A percentile compares a stretch with the other conserved stretches of the same genome.
Evolutionary conservation across 2,888 invertebrate species (phyloP).

Genomic region (Taphrorychus bicolor): DNA sequence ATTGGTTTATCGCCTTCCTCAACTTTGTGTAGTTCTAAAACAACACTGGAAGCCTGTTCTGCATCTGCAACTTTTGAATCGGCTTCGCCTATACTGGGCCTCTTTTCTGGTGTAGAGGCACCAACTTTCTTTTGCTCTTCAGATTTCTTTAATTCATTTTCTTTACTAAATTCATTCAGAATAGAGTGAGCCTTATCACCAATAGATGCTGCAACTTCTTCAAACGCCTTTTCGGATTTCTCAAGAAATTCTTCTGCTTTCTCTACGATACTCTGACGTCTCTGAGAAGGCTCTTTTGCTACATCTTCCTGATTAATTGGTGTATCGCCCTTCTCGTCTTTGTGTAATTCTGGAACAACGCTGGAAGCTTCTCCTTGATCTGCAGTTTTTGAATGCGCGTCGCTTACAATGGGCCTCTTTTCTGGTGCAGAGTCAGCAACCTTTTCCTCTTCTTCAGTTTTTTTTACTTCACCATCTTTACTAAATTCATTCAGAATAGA

Average conservation of each 20-base stretch:
- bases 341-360: not conserved
- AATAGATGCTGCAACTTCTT: not conserved
- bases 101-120: too few relatives aligned
- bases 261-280: not conserved
- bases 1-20: not conserved
- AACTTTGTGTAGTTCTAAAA: not conserved
- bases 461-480: not conserved
- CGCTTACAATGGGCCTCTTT: too few relatives aligned
- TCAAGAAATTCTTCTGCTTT: constrained; percentile 11
- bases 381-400: too few relatives aligned
- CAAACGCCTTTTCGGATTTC: constrained; percentile 28
- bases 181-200: not conserved
- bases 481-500: constrained; percentile 1
- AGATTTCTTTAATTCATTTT: not conserved
- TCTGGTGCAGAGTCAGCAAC: too few relatives aligned
- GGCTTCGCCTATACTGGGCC: too few relatives aligned
- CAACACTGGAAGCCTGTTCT: not conserved
- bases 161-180: not conserved
- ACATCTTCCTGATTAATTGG: not conserved
- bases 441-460: not conserved
- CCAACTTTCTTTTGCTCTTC: too few relatives aligned
- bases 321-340: not conserved
- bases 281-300: constrained; percentile 18
- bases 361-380: not conserved
- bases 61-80: not conserved